Base-by-base conservation (phyloP, 2,888 invertebrate genomes). In the Gisinianus flammeolus region DNA sequence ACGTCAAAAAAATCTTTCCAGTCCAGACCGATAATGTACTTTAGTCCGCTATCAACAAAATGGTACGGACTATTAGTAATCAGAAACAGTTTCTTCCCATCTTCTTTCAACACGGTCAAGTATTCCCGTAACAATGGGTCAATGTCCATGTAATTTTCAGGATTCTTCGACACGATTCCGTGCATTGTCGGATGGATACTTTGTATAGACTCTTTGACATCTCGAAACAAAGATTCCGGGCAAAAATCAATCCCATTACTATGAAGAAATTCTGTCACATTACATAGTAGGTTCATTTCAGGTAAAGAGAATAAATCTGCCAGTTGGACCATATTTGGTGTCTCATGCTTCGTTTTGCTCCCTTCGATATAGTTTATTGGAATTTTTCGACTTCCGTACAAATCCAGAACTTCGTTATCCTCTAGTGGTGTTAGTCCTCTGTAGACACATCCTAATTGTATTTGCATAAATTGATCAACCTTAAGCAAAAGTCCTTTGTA, bases 301-400 rank as follows among this genome's bases (percentile, higher is more conserved):
- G 98, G 98, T 66, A 98, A 93, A 8, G 97, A 97, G 88, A 98
- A 98, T 76, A 98, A 88, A 89, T 98, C 98, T 5, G 97, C 96
- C 85, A 98, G 88, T 87, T 98, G 98, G 24, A 96, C 92, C 96
- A 98, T 96, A 87, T 90, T 89, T 28, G 88, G 86, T 31, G 80
- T 44, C 44, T 44, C 16, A 30, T 56, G 30, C 10, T 35, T 66
- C 3, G 44, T 67, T 74, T 71, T 6, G 16, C 44, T 16, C 6
- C 87, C 93, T 87, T 96, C 94, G 44, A 95, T 94, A 88, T 94
- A 94, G 10, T 93, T 93, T 83, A 94, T 93, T 19, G 95, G 95
- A 86, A 95, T 93, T 81, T 93, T 93, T 84, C 93, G 91, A 87
- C 94, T 94, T 86, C 91, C 94, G 87, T 98, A 98, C 54, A 94